Conservation (phyloP, 2,113 vertebrate species). For the Tragelaphus scriptus region DNA sequence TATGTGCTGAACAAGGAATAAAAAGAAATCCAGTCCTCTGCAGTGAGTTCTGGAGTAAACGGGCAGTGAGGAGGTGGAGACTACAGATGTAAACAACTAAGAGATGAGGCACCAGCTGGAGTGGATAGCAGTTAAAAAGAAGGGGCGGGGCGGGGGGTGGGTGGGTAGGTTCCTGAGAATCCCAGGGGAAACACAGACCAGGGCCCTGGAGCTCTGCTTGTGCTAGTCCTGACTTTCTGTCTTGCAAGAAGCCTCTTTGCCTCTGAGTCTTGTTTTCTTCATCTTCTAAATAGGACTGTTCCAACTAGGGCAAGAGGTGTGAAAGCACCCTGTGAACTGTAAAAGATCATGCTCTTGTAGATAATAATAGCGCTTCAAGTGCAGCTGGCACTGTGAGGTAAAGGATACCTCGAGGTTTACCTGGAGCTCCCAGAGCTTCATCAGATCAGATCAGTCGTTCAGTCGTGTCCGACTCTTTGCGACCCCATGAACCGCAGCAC, state of each 20-base stretch:
- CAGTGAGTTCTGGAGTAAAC: neutral
- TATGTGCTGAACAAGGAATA: neutral
- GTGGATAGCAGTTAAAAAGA: neutral
- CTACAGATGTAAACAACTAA: neutral
- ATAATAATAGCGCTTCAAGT: neutral
- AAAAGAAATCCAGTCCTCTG: neutral
- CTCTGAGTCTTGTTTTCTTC: neutral
- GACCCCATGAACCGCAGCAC: no score
- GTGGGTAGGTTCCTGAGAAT: neutral
- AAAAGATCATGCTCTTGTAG: neutral
- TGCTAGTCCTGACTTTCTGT: neutral
- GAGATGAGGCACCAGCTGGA: neutral
- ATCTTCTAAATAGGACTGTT: neutral
- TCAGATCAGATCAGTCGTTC: no score
- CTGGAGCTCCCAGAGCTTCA: neutral
- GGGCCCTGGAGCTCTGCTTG: neutral
- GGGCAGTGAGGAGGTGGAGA: neutral
- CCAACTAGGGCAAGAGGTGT: neutral
- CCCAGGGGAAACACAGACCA: neutral
- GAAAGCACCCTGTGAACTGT: neutral
- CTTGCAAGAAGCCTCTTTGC: neutral
- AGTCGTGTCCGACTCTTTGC: no score
- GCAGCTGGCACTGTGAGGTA: neutral
- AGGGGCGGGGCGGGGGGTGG: rapidly evolving
- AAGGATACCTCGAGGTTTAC: neutral